Evolutionary conservation across 2,797 vertebrate species (phyloP), one percentile per base, ranked within the genome.

Genomic region (Tympanoctomys barrerae): DNA sequence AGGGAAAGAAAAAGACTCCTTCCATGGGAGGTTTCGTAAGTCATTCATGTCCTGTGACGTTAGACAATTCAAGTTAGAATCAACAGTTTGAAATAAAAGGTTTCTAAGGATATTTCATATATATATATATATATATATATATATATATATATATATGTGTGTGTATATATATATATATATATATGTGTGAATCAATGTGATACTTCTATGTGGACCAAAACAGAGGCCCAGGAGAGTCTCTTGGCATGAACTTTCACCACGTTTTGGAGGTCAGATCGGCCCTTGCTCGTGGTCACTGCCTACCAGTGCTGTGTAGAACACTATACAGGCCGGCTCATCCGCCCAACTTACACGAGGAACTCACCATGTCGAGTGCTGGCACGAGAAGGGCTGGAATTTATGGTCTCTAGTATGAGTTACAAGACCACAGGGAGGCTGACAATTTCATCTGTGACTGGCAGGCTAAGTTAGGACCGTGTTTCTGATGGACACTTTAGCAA

Each of bases 261-360:
- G 1, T 0, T 26, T 31, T 1, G 6, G n/a, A 70, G 3, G 21
- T 16, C 10, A 0, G 0, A 16, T 28, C 66, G 75, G 59, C 49
- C 79, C 79, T 22, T 71, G 84, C 36, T 71, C 28, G 14, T 0
- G 0, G 12, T 61, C 26, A 10, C 77, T 4, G 36, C 4, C 42
- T 14, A 8, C 11, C 16, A 5, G 3, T 7, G 21, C 28, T 8
- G 4, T 4, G 12, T 5, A 83, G 46, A 64, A 54, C 31, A 33
- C 33, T 4, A n/a, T 24, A n/a, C 12, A 61, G 31, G 31, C 52
- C 24, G 12, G 33, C 1, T 0, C 31, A 49, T 4, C 28, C n/a
- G 2, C 12, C 12, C 7, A 36, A 24, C 21, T 68, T 19, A 13
- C 4, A 46, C 1, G n/a, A 80, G 22, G 52, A 75, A 70, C 31